Percentiles rank a stretch among this genome's conserved stretches.
Evolutionary conservation across 2,113 vertebrate genomes (phyloP).

Genomic region (Eretmodus cyanostictus): DNA sequence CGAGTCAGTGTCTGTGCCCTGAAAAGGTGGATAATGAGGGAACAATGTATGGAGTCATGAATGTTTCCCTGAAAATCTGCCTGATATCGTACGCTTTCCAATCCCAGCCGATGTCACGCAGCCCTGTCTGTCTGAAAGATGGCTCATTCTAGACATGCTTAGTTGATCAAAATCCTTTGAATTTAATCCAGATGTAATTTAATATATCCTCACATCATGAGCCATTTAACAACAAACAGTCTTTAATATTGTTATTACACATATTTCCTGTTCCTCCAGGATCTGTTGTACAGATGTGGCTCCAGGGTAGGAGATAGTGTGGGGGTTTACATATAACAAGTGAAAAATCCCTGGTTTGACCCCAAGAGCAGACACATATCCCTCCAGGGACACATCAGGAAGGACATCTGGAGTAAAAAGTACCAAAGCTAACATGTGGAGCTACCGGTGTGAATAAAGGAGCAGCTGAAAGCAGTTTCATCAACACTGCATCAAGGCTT

Average conservation of each 20-base stretch:
- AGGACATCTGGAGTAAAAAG: neutral
- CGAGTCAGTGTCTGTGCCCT: neutral
- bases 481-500: neutral
- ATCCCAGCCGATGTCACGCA: neutral
- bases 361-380: neutral
- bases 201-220: neutral
- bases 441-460: neutral
- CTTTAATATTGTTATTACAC: neutral
- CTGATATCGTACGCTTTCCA: neutral
- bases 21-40: neutral
- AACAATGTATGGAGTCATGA: fast-evolving
- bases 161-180: neutral
- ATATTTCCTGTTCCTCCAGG: neutral
- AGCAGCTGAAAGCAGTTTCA: neutral
- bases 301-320: neutral
- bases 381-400: neutral
- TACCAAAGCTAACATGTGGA: neutral
- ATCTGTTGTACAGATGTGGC: neutral
- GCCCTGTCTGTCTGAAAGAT: neutral
- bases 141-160: neutral
- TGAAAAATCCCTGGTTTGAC: neutral
- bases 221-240: neutral
- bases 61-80: neutral
- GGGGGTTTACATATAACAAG: neutral
- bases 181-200: neutral